phyloP scores from a whole-genome alignment of 2,113 vertebrate genomes.

The Malaclemys terrapin region DNA sequence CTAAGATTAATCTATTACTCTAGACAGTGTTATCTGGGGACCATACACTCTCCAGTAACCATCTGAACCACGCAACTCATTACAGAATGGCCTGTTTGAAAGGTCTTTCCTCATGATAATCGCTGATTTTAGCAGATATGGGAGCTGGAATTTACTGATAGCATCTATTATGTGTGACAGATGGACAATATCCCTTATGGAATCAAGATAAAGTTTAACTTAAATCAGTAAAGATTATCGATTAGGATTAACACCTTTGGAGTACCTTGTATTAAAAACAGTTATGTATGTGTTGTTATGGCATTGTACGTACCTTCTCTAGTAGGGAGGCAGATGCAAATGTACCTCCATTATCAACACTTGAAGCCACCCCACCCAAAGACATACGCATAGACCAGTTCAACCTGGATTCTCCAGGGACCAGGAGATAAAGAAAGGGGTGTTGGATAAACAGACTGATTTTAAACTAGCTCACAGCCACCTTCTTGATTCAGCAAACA shows the following conservation, averaged over 20 bases:
- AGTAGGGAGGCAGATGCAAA: not conserved
- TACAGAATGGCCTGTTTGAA: not conserved
- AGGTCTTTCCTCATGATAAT: not conserved
- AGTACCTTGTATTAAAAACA: not conserved
- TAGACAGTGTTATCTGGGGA: not conserved
- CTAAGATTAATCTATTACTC: not conserved
- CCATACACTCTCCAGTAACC: not conserved
- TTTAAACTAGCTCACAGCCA: not conserved
- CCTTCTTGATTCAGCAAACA: not conserved
- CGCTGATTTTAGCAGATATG: not conserved
- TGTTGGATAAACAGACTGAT: not conserved
- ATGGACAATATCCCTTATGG: not conserved
- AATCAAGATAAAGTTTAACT: not conserved
- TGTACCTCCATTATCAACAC: not conserved
- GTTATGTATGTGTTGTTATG: not conserved
- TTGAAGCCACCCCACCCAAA: not conserved
- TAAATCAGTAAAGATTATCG: not conserved
- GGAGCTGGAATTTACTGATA: not conserved
- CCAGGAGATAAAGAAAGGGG: not conserved
- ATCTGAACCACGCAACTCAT: not conserved
- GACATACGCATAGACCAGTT: not conserved
- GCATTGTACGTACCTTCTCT: not conserved
- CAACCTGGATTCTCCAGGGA: not conserved
- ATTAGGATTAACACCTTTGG: not conserved
- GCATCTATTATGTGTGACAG: not conserved